Conservation (phyloP, 2,888 invertebrate genomes). For the Thysanoteuthis rhombus region DNA sequence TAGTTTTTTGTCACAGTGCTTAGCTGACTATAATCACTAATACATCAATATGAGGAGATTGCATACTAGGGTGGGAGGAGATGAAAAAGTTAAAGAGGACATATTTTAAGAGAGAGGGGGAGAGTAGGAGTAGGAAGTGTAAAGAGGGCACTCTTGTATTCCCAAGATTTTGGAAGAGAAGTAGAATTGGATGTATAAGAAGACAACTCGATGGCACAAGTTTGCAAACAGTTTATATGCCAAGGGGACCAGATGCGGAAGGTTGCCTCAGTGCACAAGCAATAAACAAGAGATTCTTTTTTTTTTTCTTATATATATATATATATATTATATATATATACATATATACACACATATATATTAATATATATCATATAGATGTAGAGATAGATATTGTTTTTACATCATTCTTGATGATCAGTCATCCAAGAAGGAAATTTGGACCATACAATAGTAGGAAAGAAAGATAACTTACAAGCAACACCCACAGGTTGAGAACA, state of each 20-base stretch:
- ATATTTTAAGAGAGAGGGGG: background rate
- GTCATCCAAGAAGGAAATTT: background rate
- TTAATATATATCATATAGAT: too few relatives aligned
- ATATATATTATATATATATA: background rate
- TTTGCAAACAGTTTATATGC: background rate
- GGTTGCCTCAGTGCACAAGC: background rate
- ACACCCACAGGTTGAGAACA: background rate
- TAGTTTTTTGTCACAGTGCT: background rate
- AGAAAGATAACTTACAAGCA: background rate
- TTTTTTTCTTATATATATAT: background rate
- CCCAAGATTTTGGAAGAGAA: background rate
- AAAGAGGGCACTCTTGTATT: background rate
- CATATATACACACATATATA: background rate
- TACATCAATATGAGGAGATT: background rate
- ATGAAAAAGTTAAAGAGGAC: background rate
- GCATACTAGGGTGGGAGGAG: background rate
- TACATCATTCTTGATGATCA: background rate
- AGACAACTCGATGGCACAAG: background rate
- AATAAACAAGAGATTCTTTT: background rate
- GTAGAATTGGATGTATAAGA: background rate
- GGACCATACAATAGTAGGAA: background rate
- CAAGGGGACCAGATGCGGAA: background rate
- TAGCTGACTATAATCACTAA: background rate
- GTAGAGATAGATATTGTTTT: too few relatives aligned
- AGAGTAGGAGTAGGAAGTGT: background rate